phyloP scores from a whole-genome alignment of 2,888 invertebrate species.

The Charanyca ferruginea region DNA sequence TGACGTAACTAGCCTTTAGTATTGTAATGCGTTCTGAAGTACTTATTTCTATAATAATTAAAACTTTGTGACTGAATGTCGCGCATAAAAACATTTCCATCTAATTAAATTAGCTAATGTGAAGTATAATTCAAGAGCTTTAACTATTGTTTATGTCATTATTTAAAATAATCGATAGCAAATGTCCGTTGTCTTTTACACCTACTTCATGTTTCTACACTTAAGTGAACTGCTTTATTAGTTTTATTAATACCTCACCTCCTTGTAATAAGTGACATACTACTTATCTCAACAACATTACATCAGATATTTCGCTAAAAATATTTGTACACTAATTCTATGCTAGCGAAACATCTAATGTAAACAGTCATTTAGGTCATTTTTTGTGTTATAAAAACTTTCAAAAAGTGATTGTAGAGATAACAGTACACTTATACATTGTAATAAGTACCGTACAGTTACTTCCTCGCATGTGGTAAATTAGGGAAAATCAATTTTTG shows the following conservation, averaged over 20 bases:
- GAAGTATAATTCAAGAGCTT: constrained; percentile 70
- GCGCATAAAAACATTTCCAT: constrained; percentile 80
- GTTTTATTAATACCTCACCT: constrained; percentile 39
- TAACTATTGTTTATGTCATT: constrained; percentile 71
- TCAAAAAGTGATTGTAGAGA: constrained; percentile 82
- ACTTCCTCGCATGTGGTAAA: constrained; percentile 82
- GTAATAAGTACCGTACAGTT: constrained; percentile 80
- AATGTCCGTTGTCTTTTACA: constrained; percentile 52
- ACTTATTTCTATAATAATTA: constrained; percentile 60
- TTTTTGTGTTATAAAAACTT: constrained; percentile 64
- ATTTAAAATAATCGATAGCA: constrained; percentile 60
- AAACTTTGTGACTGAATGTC: constrained; percentile 70
- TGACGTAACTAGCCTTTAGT: constrained; percentile 86
- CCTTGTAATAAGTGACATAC: constrained; percentile 30
- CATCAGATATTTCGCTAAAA: constrained; percentile 53
- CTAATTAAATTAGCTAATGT: constrained; percentile 61
- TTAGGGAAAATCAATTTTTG: constrained; percentile 65
- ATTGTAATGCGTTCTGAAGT: constrained; percentile 77
- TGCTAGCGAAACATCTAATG: constrained; percentile 48
- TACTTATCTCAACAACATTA: constrained; percentile 42
- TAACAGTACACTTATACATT: constrained; percentile 77
- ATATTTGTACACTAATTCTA: constrained; percentile 38
- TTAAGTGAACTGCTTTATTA: constrained; percentile 54
- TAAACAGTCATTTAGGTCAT: constrained; percentile 59
- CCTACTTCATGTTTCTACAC: constrained; percentile 45